phyloP scores from a whole-genome alignment of 37 sponge, comb jelly and placozoan species.

The Bolinopsis microptera region DNA sequence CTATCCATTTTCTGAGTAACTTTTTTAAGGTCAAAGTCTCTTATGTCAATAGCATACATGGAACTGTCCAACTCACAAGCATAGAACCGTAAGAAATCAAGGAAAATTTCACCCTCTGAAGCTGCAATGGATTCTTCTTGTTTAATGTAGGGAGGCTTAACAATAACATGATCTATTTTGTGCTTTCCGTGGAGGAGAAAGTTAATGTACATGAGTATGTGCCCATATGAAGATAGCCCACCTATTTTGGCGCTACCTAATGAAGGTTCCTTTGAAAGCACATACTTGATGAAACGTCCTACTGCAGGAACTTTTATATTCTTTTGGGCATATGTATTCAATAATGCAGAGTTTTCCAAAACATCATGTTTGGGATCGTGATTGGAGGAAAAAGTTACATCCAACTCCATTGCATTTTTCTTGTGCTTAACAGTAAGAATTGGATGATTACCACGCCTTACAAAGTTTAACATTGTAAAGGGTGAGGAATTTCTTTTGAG shows the following conservation, averaged over 20 bases:
- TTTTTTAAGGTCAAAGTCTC: neutral
- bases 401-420: conserved; percentile 1
- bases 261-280: conserved; percentile 7
- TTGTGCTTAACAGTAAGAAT: conserved; percentile 23
- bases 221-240: conserved; percentile 8
- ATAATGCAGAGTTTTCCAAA: conserved; percentile 11
- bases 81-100: conserved; percentile 38
- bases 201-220: conserved; percentile 33
- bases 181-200: conserved; percentile 19
- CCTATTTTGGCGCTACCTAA: conserved; percentile 25
- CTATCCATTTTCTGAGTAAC: neutral
- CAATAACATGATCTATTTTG: neutral
- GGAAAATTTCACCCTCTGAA: conserved; percentile 56
- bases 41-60: conserved; percentile 16
- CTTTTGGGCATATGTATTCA: conserved; percentile 33
- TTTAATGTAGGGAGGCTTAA: neutral
- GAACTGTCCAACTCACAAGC: conserved; percentile 58
- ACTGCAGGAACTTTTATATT: neutral
- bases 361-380: neutral
- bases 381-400: neutral
- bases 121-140: conserved; percentile 6
- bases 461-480: neutral
- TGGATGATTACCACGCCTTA: conserved; percentile 3
- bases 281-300: conserved; percentile 54
- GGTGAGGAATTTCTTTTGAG: neutral